phyloP scores from a whole-genome alignment of 2,888 invertebrate species.

The Harpagoxenus sublaevis region DNA sequence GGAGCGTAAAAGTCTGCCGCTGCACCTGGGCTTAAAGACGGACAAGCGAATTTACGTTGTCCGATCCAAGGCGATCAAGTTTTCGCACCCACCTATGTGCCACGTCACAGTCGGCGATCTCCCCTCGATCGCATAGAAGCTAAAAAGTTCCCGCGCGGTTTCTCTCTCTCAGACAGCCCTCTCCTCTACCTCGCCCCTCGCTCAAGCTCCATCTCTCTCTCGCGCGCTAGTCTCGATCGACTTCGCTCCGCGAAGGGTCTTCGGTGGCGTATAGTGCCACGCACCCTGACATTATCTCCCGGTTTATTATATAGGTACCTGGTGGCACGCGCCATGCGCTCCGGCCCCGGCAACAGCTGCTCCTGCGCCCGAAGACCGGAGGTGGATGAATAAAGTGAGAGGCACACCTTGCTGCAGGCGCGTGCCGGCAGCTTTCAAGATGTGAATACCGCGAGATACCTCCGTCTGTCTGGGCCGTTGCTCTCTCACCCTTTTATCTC shows the following conservation, averaged over 20 bases:
- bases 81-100: slow-evolving; percentile 61
- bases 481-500: slow-evolving; percentile 71
- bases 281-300: slow-evolving; percentile 84
- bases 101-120: slow-evolving; percentile 61
- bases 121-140: slow-evolving; percentile 52
- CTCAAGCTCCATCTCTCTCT: neutral
- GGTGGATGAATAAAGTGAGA: slow-evolving; percentile 80
- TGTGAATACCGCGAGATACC: slow-evolving; percentile 79
- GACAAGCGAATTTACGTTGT: slow-evolving; percentile 53
- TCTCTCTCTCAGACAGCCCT: slow-evolving; percentile 42
- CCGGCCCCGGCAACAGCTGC: slow-evolving; percentile 83
- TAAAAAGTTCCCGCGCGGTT: slow-evolving; percentile 65
- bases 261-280: slow-evolving; percentile 77
- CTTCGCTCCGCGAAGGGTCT: slow-evolving; percentile 65
- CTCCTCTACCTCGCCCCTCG: neutral
- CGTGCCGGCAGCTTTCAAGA: slow-evolving; percentile 82
- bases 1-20: slow-evolving; percentile 10
- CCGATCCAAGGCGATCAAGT: slow-evolving; percentile 56
- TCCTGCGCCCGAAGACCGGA: slow-evolving; percentile 75
- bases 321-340: slow-evolving; percentile 85
- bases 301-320: slow-evolving; percentile 84
- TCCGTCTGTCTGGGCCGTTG: slow-evolving; percentile 78
- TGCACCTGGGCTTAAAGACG: slow-evolving; percentile 35
- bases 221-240: slow-evolving; percentile 28
- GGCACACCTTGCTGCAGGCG: slow-evolving; percentile 82